Conservation (phyloP, 2,797 vertebrate species). For the Amblyraja radiata region DNA sequence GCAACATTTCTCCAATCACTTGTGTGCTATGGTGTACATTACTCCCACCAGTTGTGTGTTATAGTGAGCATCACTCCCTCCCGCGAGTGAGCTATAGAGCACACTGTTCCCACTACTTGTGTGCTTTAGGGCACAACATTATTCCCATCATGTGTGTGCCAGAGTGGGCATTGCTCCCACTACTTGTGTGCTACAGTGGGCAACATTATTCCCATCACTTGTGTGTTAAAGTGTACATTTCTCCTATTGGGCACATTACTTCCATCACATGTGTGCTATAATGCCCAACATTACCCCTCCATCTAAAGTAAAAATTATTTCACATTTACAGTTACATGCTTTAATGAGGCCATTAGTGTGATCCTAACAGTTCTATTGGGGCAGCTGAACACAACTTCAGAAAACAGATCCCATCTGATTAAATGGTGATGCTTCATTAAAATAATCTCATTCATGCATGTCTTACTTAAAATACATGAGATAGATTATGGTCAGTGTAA, state of each 20-base stretch:
- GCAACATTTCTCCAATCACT: too few relatives aligned
- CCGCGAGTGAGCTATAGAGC: too few relatives aligned
- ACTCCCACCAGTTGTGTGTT: too few relatives aligned
- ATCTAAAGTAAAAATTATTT: neutral
- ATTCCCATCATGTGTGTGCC: neutral
- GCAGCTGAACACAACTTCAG: neutral
- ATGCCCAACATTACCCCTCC: neutral
- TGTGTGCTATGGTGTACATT: too few relatives aligned
- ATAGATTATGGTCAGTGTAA: neutral
- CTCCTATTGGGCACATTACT: neutral
- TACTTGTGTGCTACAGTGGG: too few relatives aligned
- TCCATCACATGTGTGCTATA: too few relatives aligned
- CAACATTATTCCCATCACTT: too few relatives aligned
- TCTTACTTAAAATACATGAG: neutral
- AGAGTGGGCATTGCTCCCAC: too few relatives aligned
- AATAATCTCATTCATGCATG: neutral
- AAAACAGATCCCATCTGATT: neutral
- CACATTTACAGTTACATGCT: neutral
- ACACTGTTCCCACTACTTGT: neutral
- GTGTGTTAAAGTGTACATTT: too few relatives aligned
- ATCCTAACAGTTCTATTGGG: neutral
- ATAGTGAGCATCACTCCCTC: too few relatives aligned
- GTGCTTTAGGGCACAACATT: too few relatives aligned
- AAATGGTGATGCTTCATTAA: neutral
- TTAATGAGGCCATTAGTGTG: neutral